Evolutionary conservation across 1,140 invertebrate species (phyloP).

Genomic region (Stratiolaelaps scimitus): DNA sequence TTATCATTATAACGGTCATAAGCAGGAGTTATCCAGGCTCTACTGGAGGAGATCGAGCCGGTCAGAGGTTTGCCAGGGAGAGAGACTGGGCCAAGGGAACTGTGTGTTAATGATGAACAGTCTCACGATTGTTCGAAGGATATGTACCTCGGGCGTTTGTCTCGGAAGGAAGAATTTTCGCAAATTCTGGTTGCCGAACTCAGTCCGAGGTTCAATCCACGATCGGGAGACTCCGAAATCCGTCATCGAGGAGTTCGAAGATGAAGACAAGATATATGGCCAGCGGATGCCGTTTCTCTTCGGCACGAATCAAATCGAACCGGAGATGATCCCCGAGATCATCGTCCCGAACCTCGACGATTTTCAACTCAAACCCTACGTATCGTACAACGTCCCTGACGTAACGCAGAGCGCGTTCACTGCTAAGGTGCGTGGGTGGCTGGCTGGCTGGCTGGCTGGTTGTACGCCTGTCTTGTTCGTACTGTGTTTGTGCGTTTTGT

Average conservation of each 20-base stretch:
- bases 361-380: constrained; percentile 43
- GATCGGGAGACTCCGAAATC: neutral
- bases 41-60: no score
- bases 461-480: no score
- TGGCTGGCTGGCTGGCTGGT: no score
- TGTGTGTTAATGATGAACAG: neutral
- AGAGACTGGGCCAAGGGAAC: neutral
- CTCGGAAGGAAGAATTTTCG: constrained; percentile 15
- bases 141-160: neutral
- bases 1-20: no score
- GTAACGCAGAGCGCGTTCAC: constrained; percentile 29
- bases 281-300: neutral
- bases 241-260: neutral
- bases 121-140: neutral
- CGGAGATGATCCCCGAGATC: constrained; percentile 44
- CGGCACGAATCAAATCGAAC: constrained; percentile 33
- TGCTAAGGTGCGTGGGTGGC: neutral
- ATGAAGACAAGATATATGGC: neutral
- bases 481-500: no score
- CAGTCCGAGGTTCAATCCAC: neutral
- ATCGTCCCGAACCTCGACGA: constrained; percentile 43
- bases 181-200: constrained; percentile 15
- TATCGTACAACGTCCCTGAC: constrained; percentile 41
- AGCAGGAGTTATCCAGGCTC: no score
- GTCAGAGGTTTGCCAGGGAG: neutral